A percentile compares a stretch with the other conserved stretches of the same genome.
Evolutionary conservation across 2,113 vertebrate species (phyloP).

Genomic region (Pomatorhinus ruficollis): DNA sequence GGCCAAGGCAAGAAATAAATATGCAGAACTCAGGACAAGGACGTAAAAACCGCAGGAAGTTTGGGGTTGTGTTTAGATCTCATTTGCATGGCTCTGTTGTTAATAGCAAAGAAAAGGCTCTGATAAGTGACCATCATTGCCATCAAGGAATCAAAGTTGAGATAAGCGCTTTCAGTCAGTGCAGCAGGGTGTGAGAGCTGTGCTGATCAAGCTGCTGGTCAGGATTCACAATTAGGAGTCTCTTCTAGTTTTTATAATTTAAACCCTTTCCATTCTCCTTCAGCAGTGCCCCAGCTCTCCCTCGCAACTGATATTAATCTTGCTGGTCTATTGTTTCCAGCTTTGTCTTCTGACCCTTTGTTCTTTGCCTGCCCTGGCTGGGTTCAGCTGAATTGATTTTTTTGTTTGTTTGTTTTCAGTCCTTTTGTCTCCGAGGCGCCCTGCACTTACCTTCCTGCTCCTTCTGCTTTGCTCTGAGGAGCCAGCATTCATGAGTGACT

Average conservation of each 20-base stretch:
- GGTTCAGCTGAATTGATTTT: conserved; percentile 54
- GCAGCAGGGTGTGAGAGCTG: neutral
- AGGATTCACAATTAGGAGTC: neutral
- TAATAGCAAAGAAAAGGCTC: neutral
- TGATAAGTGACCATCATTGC: neutral
- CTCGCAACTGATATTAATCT: conserved; percentile 33
- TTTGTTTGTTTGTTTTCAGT: conserved; percentile 45
- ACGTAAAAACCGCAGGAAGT: neutral
- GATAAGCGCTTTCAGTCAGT: neutral
- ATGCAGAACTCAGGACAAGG: neutral
- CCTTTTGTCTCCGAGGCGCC: neutral
- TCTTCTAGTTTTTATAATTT: neutral
- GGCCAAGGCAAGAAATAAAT: neutral
- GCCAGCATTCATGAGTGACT: neutral
- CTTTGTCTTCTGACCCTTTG: conserved; percentile 66
- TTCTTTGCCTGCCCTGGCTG: conserved; percentile 37
- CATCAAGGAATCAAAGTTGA: neutral
- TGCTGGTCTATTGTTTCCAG: conserved; percentile 29
- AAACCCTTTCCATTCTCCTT: conserved; percentile 8
- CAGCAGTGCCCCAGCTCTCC: neutral
- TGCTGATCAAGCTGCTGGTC: neutral
- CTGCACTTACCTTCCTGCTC: conserved; percentile 21
- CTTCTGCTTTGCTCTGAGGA: neutral
- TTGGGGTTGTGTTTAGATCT: neutral
- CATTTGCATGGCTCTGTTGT: neutral